Base-by-base conservation (phyloP, 2,797 vertebrate species). In the Okamejei kenojei region DNA sequence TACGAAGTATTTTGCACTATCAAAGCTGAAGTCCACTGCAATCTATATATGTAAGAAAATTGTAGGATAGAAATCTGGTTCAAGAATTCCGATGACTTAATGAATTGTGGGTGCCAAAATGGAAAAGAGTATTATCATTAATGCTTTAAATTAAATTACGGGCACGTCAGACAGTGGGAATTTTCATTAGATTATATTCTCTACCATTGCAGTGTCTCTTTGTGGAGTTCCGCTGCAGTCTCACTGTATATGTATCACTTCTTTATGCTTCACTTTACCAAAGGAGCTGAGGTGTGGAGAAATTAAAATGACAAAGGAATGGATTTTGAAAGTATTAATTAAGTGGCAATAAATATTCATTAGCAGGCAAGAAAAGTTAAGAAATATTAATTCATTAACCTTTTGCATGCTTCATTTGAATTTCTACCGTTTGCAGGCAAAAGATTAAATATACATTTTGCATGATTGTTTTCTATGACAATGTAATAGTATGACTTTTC, bases 271-370 rank as follows among this genome's bases (percentile, higher is more conserved):
- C 86, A 90, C 15, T 71, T 35, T 23, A 0, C 65, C 38, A 35
- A 90, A 90, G 63, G 65, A 90, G 63, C 65, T 90, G 86, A 68
- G 86, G 86, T 90, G 65, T 90, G 86, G 65, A 90, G 65, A 90
- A 90, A 90, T 32, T 35, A 90, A 71, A 90, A 90, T 90, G 63
- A 71, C 86, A 71, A 68, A 71, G 65, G 38, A 90, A 35, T 23
- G n/a, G 71, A 71, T 63, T 68, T 90, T 71, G n/a, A 68, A 90
- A 71, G 32, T 71, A 90, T 90, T 90, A 90, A 90, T 71, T 90
- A 90, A 71, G 23, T 71, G 35, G 65, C 63, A 90, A 71, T 90
- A 71, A 90, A 71, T 71, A 90, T 71, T 90, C 86, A 90, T 90
- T 71, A 68, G 35, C 29, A 90, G 71, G 17, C 68, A 32, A n/a